These are phyloP conservation scores for Hipposideros armiger DNA, from an alignment of 2,113 vertebrate species.

Conservation along the genomic window DNA sequence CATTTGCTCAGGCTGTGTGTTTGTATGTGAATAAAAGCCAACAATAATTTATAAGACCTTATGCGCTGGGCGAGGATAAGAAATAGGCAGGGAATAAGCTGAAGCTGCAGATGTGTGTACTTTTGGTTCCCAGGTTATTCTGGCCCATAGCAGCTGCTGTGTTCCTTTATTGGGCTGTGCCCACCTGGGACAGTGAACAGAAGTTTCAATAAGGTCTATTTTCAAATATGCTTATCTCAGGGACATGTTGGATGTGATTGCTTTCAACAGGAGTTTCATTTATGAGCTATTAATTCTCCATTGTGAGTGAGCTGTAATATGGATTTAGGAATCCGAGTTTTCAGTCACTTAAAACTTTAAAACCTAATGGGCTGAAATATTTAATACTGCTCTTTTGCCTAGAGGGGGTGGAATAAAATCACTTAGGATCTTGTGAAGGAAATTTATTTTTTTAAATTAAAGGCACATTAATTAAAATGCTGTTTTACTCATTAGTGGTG, in stretches of 20 bases:
- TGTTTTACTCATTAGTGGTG: constrained; percentile 51
- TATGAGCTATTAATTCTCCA: constrained; percentile 62
- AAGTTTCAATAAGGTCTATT: constrained; percentile 23
- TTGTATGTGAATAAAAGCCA: neutral
- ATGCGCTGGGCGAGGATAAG: neutral
- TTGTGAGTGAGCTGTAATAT: constrained; percentile 30
- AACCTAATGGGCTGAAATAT: constrained; percentile 50
- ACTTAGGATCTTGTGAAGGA: constrained; percentile 53
- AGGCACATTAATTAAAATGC: constrained; percentile 57
- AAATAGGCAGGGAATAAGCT: neutral
- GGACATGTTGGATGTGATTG: constrained; percentile 32
- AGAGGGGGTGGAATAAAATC: neutral
- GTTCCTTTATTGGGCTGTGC: neutral
- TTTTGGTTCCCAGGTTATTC: neutral
- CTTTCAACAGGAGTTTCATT: constrained; percentile 46
- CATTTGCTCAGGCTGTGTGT: neutral
- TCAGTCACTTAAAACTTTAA: constrained; percentile 56
- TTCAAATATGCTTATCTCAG: neutral
- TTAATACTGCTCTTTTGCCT: constrained; percentile 33
- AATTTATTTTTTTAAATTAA: constrained; percentile 70
- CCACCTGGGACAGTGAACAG: neutral
- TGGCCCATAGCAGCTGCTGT: neutral
- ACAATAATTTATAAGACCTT: neutral
- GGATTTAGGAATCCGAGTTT: constrained; percentile 28
- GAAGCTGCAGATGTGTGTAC: neutral